A percentile compares a stretch with the other conserved stretches of the same genome.
Evolutionary conservation across 2,113 vertebrate genomes (phyloP).

Genomic region (Saguinus midas): DNA sequence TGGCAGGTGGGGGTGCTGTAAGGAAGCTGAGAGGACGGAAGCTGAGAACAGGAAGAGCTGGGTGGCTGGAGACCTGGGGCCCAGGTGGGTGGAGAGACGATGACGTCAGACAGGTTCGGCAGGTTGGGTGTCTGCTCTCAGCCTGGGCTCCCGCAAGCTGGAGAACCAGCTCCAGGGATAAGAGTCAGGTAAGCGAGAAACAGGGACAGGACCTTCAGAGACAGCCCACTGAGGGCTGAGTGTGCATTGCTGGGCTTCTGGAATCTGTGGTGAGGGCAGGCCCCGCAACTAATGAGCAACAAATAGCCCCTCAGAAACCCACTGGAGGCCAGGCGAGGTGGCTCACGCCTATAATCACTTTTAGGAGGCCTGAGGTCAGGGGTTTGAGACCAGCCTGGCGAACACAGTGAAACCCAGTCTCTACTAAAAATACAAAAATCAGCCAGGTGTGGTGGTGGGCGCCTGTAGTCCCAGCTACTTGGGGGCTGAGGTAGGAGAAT

Average conservation of each 20-base stretch:
- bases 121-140: constrained; percentile 64
- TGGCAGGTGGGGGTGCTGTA: neutral
- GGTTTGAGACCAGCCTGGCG: too few relatives aligned
- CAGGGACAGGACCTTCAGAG: neutral
- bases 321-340: neutral
- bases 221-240: neutral
- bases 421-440: too few relatives aligned
- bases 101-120: constrained; percentile 80
- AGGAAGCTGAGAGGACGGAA: constrained; percentile 68
- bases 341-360: too few relatives aligned
- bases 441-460: too few relatives aligned
- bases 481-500: too few relatives aligned
- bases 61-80: constrained; percentile 56
- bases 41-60: constrained; percentile 73
- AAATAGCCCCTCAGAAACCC: neutral
- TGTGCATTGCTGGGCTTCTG: neutral
- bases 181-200: neutral
- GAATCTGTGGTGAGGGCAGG: neutral
- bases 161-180: neutral
- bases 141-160: neutral
- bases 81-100: constrained; percentile 74
- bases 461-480: too few relatives aligned
- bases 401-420: too few relatives aligned
- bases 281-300: neutral
- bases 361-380: too few relatives aligned